A percentile compares a stretch with the other conserved stretches of the same genome.
Evolutionary conservation across 2,797 vertebrate species (phyloP).

Genomic region (Semaprochilodus insignis): DNA sequence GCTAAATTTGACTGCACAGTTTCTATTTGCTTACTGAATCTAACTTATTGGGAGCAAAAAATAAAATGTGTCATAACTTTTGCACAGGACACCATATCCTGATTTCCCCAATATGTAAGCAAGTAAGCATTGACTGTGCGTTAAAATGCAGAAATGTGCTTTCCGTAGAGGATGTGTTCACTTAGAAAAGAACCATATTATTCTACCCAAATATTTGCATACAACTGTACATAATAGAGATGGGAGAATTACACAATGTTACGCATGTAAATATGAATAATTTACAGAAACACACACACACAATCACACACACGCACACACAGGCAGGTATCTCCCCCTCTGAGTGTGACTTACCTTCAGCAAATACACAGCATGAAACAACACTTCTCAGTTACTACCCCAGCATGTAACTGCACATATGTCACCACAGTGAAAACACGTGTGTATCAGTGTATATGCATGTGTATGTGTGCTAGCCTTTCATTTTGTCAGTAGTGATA

Average conservation of each 20-base stretch:
- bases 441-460: not conserved
- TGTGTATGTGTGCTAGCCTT: not conserved
- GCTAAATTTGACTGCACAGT: too few relatives aligned
- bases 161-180: too few relatives aligned
- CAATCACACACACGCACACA: constrained; percentile 39
- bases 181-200: too few relatives aligned
- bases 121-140: too few relatives aligned
- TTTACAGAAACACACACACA: constrained; percentile 41
- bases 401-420: not conserved
- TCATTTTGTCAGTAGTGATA: not conserved
- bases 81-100: too few relatives aligned
- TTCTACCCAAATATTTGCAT: too few relatives aligned
- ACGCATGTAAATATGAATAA: not conserved
- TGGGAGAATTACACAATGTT: not conserved
- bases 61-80: too few relatives aligned
- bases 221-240: too few relatives aligned
- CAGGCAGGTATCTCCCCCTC: constrained; percentile 62
- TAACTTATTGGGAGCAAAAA: too few relatives aligned
- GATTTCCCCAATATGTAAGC: too few relatives aligned
- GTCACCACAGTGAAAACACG: not conserved
- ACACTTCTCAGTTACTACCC: not conserved
- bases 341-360: constrained; percentile 51
- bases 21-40: too few relatives aligned
- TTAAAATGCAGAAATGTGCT: too few relatives aligned
- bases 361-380: constrained; percentile 43